Conservation (phyloP, 2,888 invertebrate genomes). For the Lepidocyrtinus sp. region DNA sequence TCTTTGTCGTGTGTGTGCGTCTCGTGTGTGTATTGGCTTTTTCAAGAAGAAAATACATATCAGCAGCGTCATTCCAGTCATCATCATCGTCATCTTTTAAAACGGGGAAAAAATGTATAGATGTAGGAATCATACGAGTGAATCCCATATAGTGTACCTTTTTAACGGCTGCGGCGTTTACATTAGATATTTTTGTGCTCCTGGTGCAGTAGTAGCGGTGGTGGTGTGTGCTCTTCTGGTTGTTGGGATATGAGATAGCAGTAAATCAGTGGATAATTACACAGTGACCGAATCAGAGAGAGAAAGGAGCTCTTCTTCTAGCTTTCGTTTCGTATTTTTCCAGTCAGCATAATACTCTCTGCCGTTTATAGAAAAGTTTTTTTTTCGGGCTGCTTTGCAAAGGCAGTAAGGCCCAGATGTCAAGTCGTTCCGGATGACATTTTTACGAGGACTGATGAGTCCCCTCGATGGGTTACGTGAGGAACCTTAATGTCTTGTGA, state of each 20-base stretch:
- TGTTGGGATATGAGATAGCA: conserved; percentile 70
- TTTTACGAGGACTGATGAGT: conserved; percentile 70
- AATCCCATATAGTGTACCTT: conserved; percentile 10
- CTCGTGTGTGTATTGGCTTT: conserved; percentile 24
- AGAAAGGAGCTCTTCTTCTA: conserved; percentile 17
- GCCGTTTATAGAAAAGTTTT: not conserved
- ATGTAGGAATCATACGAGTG: too few relatives aligned
- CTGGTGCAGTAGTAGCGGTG: not conserved
- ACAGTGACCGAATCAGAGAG: conserved; percentile 70
- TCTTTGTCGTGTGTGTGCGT: conserved; percentile 60
- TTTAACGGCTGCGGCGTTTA: not conserved
- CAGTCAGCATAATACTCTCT: not conserved
- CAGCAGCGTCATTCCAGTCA: not conserved
- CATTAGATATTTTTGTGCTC: not conserved
- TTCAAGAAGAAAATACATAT: not conserved
- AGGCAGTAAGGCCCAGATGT: conserved; percentile 69
- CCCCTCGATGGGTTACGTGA: conserved; percentile 69
- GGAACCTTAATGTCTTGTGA: conserved; percentile 69
- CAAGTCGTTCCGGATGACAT: conserved; percentile 70
- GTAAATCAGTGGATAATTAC: conserved; percentile 71
- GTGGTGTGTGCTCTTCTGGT: conserved; percentile 66
- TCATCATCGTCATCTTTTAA: conserved; percentile 5
- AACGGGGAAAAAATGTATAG: not conserved
- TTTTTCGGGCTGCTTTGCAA: conserved; percentile 5
- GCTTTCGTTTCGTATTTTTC: not conserved